phyloP scores from a whole-genome alignment of 2,797 vertebrate genomes.

The Acrossocheilus fasciatus region DNA sequence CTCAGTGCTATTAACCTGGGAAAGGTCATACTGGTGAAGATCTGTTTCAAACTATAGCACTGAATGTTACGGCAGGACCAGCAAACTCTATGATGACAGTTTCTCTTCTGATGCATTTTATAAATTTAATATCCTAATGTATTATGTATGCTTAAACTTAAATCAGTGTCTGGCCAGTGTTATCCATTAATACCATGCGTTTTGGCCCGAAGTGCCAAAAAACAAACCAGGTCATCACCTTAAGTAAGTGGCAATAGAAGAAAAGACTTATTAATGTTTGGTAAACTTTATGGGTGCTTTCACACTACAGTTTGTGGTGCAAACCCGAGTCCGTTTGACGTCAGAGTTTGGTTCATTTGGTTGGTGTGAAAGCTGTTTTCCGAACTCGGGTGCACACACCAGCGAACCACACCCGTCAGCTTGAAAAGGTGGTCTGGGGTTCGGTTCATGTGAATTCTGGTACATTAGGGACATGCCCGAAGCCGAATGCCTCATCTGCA shows the following conservation, averaged over 20 bases:
- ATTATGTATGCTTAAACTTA: neutral
- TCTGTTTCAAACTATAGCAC: neutral
- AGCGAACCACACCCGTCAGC: conserved; percentile 6
- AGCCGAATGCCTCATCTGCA: neutral
- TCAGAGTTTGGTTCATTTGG: conserved; percentile 27
- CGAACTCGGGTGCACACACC: neutral
- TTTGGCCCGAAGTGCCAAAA: neutral
- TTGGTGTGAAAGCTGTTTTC: conserved; percentile 34
- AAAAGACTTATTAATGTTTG: conserved; percentile 9
- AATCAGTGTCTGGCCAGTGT: neutral
- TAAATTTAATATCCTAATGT: neutral
- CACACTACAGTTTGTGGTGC: conserved; percentile 22
- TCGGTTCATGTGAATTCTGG: conserved; percentile 12
- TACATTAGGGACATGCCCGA: neutral
- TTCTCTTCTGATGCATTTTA: neutral
- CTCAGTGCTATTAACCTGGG: neutral
- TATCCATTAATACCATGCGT: neutral
- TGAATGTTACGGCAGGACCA: neutral
- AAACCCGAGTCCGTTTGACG: neutral
- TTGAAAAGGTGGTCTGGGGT: conserved; percentile 22
- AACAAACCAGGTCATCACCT: neutral
- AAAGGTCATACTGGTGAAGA: neutral
- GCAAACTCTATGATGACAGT: neutral
- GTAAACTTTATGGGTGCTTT: neutral
- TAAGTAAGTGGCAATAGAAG: neutral